Evolutionary conservation across 2,888 invertebrate species (phyloP), one percentile per base, ranked within the genome.

Genomic region (Agrotis segetum): DNA sequence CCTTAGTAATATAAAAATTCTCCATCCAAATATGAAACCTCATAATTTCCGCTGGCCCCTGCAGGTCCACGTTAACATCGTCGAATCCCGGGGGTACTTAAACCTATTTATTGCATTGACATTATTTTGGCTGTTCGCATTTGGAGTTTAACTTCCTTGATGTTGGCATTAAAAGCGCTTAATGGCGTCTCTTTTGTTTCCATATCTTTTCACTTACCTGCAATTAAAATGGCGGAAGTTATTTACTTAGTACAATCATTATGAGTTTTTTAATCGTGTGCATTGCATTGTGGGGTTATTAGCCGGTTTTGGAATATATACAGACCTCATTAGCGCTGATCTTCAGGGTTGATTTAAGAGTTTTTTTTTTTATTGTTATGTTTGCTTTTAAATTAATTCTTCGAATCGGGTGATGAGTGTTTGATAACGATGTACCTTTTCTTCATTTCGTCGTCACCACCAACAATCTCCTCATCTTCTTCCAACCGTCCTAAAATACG

Each of bases 91-190:
- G n/a, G n/a, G n/a, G n/a, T n/a, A n/a, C n/a, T 88, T 86, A 87
- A 85, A 81, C 81, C 82, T 87, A 90, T 91, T 92, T 92, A n/a
- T 88, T 88, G 88, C 89, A 90, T 91, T n/a, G n/a, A n/a, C n/a
- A n/a, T n/a, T n/a, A n/a, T n/a, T n/a, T n/a, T n/a, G n/a, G n/a
- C n/a, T n/a, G n/a, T n/a, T n/a, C n/a, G n/a, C n/a, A n/a, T n/a
- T n/a, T n/a, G n/a, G n/a, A n/a, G n/a, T n/a, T n/a, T n/a, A n/a
- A n/a, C n/a, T n/a, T n/a, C n/a, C n/a, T n/a, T n/a, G n/a, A n/a
- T n/a, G n/a, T n/a, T n/a, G n/a, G n/a, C n/a, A n/a, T n/a, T n/a
- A n/a, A n/a, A n/a, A 89, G 82, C 76, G 87, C 87, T 81, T 90
- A 91, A 92, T 90, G 88, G 86, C 56, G 75, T 67, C 82, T 81